Conservation (phyloP, 1,140 invertebrate species). For the Scylla paramamosain region DNA sequence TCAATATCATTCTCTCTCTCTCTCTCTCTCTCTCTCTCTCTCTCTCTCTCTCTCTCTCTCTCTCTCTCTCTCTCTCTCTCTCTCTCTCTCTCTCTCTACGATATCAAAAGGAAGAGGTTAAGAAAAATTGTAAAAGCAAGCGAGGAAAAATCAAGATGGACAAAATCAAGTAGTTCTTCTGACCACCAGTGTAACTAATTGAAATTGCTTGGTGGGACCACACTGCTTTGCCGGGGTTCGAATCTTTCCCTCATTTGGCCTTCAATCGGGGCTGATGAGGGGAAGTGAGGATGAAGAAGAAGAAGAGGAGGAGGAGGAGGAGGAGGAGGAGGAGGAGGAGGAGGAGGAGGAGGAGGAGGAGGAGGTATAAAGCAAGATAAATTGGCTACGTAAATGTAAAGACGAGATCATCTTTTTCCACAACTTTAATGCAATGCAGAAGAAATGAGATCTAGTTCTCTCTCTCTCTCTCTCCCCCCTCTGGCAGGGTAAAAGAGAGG, state of each 20-base stretch:
- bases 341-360: not conserved
- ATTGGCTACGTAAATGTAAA: not conserved
- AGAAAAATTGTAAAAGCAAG: not conserved
- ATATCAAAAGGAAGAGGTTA: too few relatives aligned
- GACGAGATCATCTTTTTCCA: not conserved
- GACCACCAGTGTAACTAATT: not conserved
- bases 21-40: too few relatives aligned
- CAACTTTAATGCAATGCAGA: not conserved
- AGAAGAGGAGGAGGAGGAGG: not conserved
- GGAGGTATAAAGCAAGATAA: not conserved
- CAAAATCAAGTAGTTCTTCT: not conserved
- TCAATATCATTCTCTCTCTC: too few relatives aligned
- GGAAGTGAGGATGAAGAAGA: not conserved
- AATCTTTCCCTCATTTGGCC: not conserved
- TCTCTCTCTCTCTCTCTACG: too few relatives aligned
- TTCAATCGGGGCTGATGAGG: constrained; percentile 2
- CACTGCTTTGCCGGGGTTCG: not conserved
- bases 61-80: too few relatives aligned
- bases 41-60: too few relatives aligned
- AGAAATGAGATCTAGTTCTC: not conserved
- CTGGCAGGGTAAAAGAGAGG: too few relatives aligned
- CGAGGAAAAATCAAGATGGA: not conserved
- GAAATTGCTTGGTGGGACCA: not conserved
- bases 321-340: too few relatives aligned
- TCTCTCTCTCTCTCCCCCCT: not conserved